These are phyloP conservation scores for Acrocephalus kingi DNA, from an alignment of 2,113 vertebrate genomes.

Conservation along the genomic window DNA sequence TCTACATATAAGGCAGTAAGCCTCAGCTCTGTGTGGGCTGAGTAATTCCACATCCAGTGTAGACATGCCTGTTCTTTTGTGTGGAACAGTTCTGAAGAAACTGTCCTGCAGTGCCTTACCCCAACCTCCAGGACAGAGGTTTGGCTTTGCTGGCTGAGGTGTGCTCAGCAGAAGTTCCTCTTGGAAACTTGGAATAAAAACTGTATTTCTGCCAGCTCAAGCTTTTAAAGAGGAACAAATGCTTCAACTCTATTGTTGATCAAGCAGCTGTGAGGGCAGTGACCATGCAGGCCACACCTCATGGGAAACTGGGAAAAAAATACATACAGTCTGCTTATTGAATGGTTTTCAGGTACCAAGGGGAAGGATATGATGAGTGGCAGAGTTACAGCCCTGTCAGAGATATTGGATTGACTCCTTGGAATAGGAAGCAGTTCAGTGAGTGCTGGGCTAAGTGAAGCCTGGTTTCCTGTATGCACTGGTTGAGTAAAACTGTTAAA, in stretches of 20 bases:
- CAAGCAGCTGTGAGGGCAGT: not conserved
- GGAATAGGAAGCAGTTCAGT: not conserved
- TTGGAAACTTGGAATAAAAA: not conserved
- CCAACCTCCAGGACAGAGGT: not conserved
- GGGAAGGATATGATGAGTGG: not conserved
- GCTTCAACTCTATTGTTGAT: not conserved
- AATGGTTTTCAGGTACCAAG: not conserved
- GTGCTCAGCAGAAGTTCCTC: not conserved
- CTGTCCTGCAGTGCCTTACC: accelerated
- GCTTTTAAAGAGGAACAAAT: not conserved
- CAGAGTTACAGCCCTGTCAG: not conserved
- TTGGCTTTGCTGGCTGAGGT: not conserved
- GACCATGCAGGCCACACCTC: not conserved
- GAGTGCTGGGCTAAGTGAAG: not conserved
- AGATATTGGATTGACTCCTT: not conserved
- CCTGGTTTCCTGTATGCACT: not conserved
- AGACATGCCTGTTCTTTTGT: not conserved
- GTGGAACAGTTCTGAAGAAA: not conserved
- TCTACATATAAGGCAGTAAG: not conserved
- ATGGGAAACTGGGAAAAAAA: not conserved
- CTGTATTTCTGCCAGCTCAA: not conserved
- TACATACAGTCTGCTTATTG: not conserved
- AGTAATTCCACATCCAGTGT: not conserved
- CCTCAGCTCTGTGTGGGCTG: not conserved
- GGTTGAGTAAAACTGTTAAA: not conserved